These are phyloP conservation scores for Diglossa cyanea DNA, from an alignment of 2,797 vertebrate genomes.

Conservation along the genomic window DNA sequence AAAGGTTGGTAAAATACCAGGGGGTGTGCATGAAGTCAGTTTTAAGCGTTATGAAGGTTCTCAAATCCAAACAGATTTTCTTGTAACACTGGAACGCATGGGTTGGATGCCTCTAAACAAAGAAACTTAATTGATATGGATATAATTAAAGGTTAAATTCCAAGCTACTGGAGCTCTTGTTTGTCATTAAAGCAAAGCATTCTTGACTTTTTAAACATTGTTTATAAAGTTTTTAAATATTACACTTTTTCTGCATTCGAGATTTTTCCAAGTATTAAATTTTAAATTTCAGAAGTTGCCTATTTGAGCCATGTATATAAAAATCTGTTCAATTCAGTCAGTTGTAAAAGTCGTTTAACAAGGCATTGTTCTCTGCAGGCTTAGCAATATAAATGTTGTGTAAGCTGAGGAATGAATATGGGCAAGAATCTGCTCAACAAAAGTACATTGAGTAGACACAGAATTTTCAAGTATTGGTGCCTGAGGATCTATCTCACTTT, in stretches of 20 bases:
- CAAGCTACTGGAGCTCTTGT: background rate
- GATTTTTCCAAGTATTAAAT: background rate
- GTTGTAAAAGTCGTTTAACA: background rate
- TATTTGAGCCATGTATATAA: background rate
- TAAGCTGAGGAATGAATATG: background rate
- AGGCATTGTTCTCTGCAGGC: background rate
- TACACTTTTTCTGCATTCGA: background rate
- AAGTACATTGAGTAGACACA: background rate
- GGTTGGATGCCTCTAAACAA: background rate
- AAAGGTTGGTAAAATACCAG: constrained; percentile 22
- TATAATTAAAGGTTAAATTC: background rate
- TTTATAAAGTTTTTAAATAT: background rate
- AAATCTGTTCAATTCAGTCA: background rate
- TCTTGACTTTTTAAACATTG: background rate
- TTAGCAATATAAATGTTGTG: background rate
- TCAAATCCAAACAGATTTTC: background rate
- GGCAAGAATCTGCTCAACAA: background rate
- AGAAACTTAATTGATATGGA: background rate
- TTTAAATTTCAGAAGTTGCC: background rate
- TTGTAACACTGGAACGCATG: background rate
- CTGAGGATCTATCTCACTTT: background rate
- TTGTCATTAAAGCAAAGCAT: background rate
- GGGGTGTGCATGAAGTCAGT: background rate
- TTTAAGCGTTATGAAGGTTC: background rate
- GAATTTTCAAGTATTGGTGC: background rate